A percentile compares a stretch with the other conserved stretches of the same genome.
Evolutionary conservation across 2,113 vertebrate genomes (phyloP).

Genomic region (Toxotes chatareus): DNA sequence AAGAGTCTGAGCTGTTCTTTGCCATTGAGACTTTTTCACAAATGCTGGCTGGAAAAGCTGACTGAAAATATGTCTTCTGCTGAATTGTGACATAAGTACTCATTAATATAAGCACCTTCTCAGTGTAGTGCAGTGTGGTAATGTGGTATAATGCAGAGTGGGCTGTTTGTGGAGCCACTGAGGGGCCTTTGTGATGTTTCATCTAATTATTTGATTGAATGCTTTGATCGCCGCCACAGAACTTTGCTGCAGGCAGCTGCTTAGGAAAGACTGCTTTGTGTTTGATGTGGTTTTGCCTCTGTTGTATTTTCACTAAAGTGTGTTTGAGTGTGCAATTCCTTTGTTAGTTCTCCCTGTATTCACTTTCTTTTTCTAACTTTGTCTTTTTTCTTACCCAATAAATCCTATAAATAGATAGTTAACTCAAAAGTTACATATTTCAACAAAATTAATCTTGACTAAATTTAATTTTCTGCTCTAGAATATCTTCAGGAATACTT

Average conservation of each 20-base stretch:
- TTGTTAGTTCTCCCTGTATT: slow-evolving; percentile 31
- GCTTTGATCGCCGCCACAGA: slow-evolving; percentile 72
- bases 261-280: slow-evolving; percentile 45
- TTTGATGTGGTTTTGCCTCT: slow-evolving; percentile 56
- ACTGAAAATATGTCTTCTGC: slow-evolving; percentile 8
- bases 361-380: background rate
- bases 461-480: background rate
- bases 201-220: slow-evolving; percentile 76
- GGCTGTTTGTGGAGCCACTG: slow-evolving; percentile 51
- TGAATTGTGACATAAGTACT: slow-evolving; percentile 3
- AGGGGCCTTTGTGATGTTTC: slow-evolving; percentile 67
- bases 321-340: slow-evolving; percentile 24
- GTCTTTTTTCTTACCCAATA: background rate
- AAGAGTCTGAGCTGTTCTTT: slow-evolving; percentile 11
- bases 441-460: background rate
- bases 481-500: background rate
- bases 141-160: slow-evolving; percentile 6
- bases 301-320: slow-evolving; percentile 36
- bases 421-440: background rate
- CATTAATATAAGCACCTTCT: slow-evolving; percentile 12
- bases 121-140: background rate
- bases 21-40: background rate
- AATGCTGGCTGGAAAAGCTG: slow-evolving; percentile 6
- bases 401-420: background rate
- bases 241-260: slow-evolving; percentile 46